Base-by-base conservation (phyloP, 2,888 invertebrate species). In the Willowsia nigromaculata region DNA sequence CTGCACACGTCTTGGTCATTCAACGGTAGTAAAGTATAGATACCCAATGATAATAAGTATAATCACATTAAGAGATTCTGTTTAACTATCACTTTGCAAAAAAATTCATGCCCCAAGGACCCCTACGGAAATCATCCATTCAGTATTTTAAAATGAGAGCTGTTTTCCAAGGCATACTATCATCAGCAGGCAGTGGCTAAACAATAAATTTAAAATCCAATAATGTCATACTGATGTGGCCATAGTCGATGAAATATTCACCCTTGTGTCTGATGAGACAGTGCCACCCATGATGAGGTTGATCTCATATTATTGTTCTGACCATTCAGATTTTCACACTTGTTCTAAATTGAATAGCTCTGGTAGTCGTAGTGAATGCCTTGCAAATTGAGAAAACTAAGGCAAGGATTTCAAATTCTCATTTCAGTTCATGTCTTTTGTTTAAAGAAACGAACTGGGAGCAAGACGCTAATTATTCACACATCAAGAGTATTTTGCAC, bases 381-480 rank as follows among this genome's bases (percentile, higher is more conserved):
- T 78, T 53, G 53, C 30, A 78, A 78, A 37, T 65, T 65, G 37
- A 18, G n/a, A n/a, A 65, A 15, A 15, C 50, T 30, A 50, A 15
- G 33, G 25, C 27, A 50, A 15, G 56, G 59, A 80, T 27, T 56
- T 40, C 56, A 80, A 80, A 59, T 13, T 33, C 50, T 80, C 65
- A 37, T 59, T 78, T 85, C 65, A 85, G 50, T 78, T 62, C 7
- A 25, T 25, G 4, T n/a, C 85, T 76, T 65, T 85, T 30, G 53
- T 59, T 71, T 53, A 30, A 84, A 53, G 50, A 27, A 53, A 56
- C 27, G 18, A 5, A 22, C 37, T 80, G 13, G 15, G 80, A 25
- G 22, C 37, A 86, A 47, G 47, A 71, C 78, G 74, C 53, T 81
- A 87, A 82, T 87, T 74, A 82, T 87, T 85, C 78, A 68, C 65